phyloP scores from a whole-genome alignment of 2,888 invertebrate genomes.

The Exephanes ischioxanthus region DNA sequence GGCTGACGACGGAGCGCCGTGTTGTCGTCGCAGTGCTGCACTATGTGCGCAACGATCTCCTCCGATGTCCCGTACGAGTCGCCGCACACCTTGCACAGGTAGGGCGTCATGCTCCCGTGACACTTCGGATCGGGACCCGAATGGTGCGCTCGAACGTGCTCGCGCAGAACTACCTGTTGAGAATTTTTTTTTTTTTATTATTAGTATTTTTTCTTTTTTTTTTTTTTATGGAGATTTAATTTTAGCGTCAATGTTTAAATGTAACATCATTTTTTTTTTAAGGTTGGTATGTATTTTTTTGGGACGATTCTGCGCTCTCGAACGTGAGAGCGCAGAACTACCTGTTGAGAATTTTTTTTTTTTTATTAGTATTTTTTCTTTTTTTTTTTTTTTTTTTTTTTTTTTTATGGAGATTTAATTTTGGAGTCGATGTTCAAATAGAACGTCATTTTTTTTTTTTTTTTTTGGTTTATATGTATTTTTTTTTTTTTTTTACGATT shows the following conservation, averaged over 20 bases:
- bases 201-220: neutral
- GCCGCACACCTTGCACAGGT: constrained; percentile 92
- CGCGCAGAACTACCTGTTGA: constrained; percentile 90
- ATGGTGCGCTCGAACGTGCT: constrained; percentile 94
- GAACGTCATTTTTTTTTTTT: too few species aligned
- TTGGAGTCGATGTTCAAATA: too few species aligned
- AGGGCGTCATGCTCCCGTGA: constrained; percentile 88
- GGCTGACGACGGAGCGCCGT: constrained; percentile 93
- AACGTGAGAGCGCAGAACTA: too few species aligned
- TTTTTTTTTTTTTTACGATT: too few species aligned
- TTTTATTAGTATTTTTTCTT: too few species aligned
- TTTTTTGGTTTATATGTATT: too few species aligned
- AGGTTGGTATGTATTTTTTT: too few species aligned
- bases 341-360: too few species aligned
- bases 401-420: too few species aligned
- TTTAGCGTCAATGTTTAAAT: too few species aligned
- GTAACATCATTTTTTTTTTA: neutral
- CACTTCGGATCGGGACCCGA: constrained; percentile 91
- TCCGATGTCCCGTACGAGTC: constrained; percentile 90
- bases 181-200: neutral
- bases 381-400: too few species aligned
- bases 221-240: neutral
- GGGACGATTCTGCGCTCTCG: too few species aligned
- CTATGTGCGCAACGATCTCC: constrained; percentile 93
- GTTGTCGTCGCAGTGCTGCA: constrained; percentile 94